phyloP scores from a whole-genome alignment of 2,113 vertebrate genomes.

The Periophthalmodon schlosseri region DNA sequence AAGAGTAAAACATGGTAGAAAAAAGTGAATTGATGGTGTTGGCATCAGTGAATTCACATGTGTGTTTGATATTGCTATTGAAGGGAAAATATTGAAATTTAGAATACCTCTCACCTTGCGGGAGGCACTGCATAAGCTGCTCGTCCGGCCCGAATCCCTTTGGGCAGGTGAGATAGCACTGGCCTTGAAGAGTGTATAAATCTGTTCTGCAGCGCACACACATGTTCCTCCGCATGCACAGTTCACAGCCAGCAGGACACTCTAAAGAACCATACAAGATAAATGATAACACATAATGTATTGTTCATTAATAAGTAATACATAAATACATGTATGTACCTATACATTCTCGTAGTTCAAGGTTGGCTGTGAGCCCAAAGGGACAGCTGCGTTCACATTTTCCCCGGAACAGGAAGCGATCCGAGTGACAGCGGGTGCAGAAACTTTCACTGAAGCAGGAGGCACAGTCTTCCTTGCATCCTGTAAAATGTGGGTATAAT shows the following conservation, averaged over 20 bases:
- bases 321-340: constrained; percentile 41
- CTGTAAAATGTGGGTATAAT: constrained; percentile 68
- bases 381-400: constrained; percentile 90
- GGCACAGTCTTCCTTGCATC: constrained; percentile 89
- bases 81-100: neutral
- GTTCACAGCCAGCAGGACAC: constrained; percentile 88
- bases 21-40: neutral
- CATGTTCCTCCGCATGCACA: constrained; percentile 86
- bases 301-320: neutral
- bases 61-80: neutral
- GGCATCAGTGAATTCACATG: neutral
- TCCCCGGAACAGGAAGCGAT: constrained; percentile 86
- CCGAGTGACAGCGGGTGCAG: constrained; percentile 90
- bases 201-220: constrained; percentile 87
- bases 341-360: constrained; percentile 84
- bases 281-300: neutral
- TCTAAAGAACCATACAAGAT: constrained; percentile 71
- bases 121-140: constrained; percentile 84
- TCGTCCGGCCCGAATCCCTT: constrained; percentile 82
- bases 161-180: constrained; percentile 87
- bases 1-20: neutral
- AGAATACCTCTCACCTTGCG: constrained; percentile 73
- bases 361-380: constrained; percentile 81
- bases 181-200: constrained; percentile 83
- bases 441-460: constrained; percentile 92